These are phyloP conservation scores for Eucera pruinosa DNA, from an alignment of 2,888 invertebrate genomes.

Conservation along the genomic window DNA sequence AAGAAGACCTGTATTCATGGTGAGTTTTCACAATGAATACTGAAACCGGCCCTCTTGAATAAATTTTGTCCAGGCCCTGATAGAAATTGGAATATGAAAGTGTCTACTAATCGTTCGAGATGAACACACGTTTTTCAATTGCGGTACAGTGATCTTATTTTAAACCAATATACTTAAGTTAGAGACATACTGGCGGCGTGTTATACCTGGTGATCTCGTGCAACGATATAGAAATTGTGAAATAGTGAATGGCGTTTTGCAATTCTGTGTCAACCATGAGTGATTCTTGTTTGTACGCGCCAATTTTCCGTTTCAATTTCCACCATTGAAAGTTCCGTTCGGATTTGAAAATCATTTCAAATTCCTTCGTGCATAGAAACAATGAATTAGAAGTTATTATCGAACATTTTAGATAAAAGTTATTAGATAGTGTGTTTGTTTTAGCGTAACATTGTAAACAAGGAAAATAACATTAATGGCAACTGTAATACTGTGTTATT, in stretches of 20 bases:
- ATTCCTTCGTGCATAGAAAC: too few species aligned
- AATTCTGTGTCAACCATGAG: slow-evolving; percentile 16
- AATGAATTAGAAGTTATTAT: too few species aligned
- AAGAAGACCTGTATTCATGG: background rate
- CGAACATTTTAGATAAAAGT: too few species aligned
- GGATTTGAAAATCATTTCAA: background rate
- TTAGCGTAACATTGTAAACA: background rate
- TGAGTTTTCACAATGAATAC: background rate
- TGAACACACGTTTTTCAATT: background rate
- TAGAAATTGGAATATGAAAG: slow-evolving; percentile 18
- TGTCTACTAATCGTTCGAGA: background rate
- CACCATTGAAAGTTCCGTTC: background rate
- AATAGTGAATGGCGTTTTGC: slow-evolving; percentile 49
- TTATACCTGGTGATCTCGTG: too few species aligned
- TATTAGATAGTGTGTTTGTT: background rate
- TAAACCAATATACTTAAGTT: background rate
- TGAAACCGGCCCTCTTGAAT: background rate
- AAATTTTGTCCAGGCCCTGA: background rate
- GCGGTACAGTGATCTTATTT: background rate
- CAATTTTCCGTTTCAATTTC: background rate
- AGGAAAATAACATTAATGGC: background rate
- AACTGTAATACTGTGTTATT: background rate
- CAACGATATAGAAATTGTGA: slow-evolving; percentile 47
- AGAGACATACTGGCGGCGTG: too few species aligned
- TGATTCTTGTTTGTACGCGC: background rate